These are phyloP conservation scores for Drosophila yooni DNA, from an alignment of 2,888 invertebrate genomes.

Conservation along the genomic window DNA sequence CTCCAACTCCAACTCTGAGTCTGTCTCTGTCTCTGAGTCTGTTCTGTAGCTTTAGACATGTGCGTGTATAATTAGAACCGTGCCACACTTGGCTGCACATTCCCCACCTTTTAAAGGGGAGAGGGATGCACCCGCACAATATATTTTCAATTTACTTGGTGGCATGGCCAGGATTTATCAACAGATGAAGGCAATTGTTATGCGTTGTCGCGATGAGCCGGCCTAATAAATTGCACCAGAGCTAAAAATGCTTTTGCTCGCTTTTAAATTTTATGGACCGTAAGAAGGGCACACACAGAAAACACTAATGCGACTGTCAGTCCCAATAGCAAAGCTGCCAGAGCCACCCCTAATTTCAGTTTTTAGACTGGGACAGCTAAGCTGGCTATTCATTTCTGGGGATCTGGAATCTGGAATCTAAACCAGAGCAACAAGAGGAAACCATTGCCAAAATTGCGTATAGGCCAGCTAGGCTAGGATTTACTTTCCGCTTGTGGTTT, in stretches of 20 bases:
- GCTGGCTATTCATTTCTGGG: slow-evolving; percentile 77
- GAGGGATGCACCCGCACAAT: slow-evolving; percentile 26
- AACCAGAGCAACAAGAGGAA: slow-evolving; percentile 73
- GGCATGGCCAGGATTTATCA: slow-evolving; percentile 79
- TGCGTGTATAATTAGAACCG: slow-evolving; percentile 79
- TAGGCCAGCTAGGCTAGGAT: slow-evolving; percentile 19
- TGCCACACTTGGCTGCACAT: slow-evolving; percentile 77
- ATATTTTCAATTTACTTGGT: slow-evolving; percentile 80
- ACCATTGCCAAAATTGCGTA: slow-evolving; percentile 53
- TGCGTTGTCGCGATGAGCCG: slow-evolving; percentile 72
- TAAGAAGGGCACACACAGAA: slow-evolving; percentile 69
- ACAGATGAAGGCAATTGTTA: slow-evolving; percentile 80
- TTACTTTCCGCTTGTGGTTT: slow-evolving; percentile 35
- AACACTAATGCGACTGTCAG: slow-evolving; percentile 68
- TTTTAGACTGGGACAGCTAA: slow-evolving; percentile 62
- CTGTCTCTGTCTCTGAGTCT: slow-evolving; percentile 2
- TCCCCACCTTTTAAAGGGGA: slow-evolving; percentile 34
- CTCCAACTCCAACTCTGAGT: slow-evolving; percentile 5
- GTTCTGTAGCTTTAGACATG: slow-evolving; percentile 57
- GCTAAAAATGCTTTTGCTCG: slow-evolving; percentile 78
- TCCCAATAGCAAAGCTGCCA: slow-evolving; percentile 25
- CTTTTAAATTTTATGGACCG: slow-evolving; percentile 81
- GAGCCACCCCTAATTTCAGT: slow-evolving; percentile 70
- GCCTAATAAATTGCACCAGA: slow-evolving; percentile 79
- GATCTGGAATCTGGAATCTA: slow-evolving; percentile 73